A percentile compares a stretch with the other conserved stretches of the same genome.
These are phyloP conservation scores for Celastrina argiolus DNA, from an alignment of 2,888 invertebrate species.

Conservation along the genomic window DNA sequence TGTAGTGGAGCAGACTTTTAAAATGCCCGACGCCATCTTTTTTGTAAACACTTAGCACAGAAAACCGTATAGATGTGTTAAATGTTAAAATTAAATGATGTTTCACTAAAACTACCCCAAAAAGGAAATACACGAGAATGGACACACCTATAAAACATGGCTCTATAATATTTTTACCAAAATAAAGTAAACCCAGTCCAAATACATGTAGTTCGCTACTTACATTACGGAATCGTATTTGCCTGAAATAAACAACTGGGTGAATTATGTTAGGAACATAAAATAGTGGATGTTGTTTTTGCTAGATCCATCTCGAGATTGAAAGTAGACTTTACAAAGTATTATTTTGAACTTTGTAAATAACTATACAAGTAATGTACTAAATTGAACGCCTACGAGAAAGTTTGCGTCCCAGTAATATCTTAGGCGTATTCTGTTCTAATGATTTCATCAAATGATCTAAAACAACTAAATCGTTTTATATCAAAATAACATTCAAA, in stretches of 20 bases:
- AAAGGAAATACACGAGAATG: no score
- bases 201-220: background rate
- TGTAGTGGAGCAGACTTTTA: no score
- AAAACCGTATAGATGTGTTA: no score
- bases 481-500: no score
- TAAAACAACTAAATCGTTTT: no score
- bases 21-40: no score
- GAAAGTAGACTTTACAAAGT: constrained; percentile 11
- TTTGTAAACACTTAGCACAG: no score
- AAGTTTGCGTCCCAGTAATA: background rate
- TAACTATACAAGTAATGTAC: background rate
- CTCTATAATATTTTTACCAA: no score
- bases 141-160: no score
- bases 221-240: background rate
- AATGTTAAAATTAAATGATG: no score
- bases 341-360: constrained; percentile 13
- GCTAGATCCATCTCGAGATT: constrained; percentile 20
- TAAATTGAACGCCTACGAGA: background rate
- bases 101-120: no score
- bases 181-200: background rate
- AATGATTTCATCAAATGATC: no score
- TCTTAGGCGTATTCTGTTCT: background rate
- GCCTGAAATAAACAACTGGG: constrained; percentile 7
- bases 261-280: constrained; percentile 18
- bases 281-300: constrained; percentile 17